These are phyloP conservation scores for Triplophysa dalaica DNA, from an alignment of 2,113 vertebrate species.

Conservation along the genomic window DNA sequence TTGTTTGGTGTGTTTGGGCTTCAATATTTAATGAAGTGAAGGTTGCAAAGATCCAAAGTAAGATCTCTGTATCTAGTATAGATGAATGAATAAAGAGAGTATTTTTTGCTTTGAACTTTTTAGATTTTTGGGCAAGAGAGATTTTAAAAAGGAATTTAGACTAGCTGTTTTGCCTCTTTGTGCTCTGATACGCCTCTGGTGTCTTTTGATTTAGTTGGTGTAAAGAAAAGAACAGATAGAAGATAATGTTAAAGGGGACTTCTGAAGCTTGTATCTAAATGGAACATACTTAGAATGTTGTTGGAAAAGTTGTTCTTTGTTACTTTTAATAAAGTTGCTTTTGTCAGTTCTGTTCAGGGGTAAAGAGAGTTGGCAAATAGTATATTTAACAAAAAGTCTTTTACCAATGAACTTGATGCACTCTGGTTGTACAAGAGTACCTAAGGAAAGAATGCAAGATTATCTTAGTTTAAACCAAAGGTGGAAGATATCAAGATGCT, in stretches of 20 bases:
- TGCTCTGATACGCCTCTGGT: background rate
- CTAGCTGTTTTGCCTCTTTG: conserved; percentile 28
- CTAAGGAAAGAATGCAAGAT: background rate
- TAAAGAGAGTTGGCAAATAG: background rate
- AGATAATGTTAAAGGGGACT: background rate
- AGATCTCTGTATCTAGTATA: background rate
- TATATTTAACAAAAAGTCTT: background rate
- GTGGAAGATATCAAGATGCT: background rate
- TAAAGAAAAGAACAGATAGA: background rate
- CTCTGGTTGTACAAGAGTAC: too few relatives aligned
- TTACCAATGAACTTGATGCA: background rate
- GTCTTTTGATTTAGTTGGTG: background rate
- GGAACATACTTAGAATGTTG: background rate
- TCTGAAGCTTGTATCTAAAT: background rate
- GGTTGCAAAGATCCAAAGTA: conserved; percentile 1
- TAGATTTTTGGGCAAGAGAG: conserved; percentile 20
- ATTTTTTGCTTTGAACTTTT: conserved; percentile 31
- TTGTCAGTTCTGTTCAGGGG: background rate
- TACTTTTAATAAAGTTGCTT: background rate
- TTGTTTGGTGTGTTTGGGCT: conserved; percentile 16
- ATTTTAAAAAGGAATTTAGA: conserved; percentile 24
- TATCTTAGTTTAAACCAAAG: background rate
- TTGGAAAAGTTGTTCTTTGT: background rate
- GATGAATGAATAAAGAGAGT: conserved; percentile 25
- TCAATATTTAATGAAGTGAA: conserved; percentile 17